Evolutionary conservation across 2,888 invertebrate species (phyloP).

Genomic region (Drosophila niveifrons): DNA sequence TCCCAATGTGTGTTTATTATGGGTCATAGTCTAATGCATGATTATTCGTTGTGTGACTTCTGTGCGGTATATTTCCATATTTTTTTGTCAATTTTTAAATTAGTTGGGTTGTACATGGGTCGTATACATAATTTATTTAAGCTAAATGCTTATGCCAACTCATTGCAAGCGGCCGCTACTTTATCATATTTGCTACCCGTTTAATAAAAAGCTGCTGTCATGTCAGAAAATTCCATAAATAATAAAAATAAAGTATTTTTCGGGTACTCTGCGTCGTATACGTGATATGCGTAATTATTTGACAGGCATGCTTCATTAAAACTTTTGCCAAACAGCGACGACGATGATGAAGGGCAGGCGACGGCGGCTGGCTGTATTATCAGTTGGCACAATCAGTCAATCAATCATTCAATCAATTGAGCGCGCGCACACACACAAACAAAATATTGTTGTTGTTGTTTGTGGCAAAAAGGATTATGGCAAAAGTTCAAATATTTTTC

Average conservation of each 20-base stretch:
- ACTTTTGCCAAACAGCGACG: slow-evolving; percentile 20
- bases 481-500: slow-evolving; percentile 55
- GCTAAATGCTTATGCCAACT: neutral
- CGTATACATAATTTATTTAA: neutral
- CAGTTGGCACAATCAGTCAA: slow-evolving; percentile 47
- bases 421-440: slow-evolving; percentile 36
- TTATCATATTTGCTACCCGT: neutral
- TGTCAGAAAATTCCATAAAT: slow-evolving; percentile 15
- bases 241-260: neutral
- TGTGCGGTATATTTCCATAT: slow-evolving; percentile 21
- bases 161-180: slow-evolving; percentile 15
- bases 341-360: neutral
- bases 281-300: slow-evolving; percentile 51
- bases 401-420: slow-evolving; percentile 68
- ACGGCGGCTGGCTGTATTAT: slow-evolving; percentile 26
- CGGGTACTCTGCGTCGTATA: slow-evolving; percentile 23
- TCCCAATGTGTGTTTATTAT: too few species aligned
- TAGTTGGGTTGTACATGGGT: slow-evolving; percentile 22
- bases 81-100: neutral
- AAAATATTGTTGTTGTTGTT: slow-evolving; percentile 33
- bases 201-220: slow-evolving; percentile 6
- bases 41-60: slow-evolving; percentile 6
- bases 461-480: slow-evolving; percentile 56
- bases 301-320: slow-evolving; percentile 49
- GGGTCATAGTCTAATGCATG: slow-evolving; percentile 6